These are phyloP conservation scores for Stichodactyla mertensii DNA, from an alignment of 64 coral and sea anemone genomes.

Conservation along the genomic window DNA sequence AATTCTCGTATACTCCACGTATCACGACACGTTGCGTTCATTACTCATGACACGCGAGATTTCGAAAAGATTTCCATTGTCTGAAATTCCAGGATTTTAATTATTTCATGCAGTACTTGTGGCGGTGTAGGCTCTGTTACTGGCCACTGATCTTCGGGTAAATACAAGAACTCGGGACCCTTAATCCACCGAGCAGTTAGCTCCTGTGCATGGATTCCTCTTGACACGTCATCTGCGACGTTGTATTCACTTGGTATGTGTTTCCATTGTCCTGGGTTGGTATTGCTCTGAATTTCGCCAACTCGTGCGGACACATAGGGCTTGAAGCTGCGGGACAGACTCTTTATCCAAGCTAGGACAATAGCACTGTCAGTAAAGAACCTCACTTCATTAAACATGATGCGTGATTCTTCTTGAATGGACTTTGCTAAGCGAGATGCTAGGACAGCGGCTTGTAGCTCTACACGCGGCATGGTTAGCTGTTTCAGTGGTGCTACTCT, in stretches of 20 bases:
- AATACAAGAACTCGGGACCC: too few species aligned
- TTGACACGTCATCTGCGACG: constrained; percentile 36
- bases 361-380: constrained; percentile 20
- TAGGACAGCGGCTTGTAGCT: constrained; percentile 41
- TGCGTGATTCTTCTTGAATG: background rate
- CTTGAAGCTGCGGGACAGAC: constrained; percentile 29
- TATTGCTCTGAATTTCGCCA: constrained; percentile 40
- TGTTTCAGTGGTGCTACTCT: constrained; percentile 45
- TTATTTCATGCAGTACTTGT: too few species aligned
- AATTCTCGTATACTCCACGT: too few species aligned
- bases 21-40: too few species aligned
- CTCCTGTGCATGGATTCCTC: too few species aligned
- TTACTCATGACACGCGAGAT: too few species aligned
- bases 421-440: constrained; percentile 16
- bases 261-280: constrained; percentile 44
- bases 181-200: too few species aligned
- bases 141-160: too few species aligned
- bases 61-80: too few species aligned
- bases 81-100: too few species aligned
- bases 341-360: constrained; percentile 30
- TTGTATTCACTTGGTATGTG: constrained; percentile 40
- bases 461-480: constrained; percentile 31
- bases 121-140: too few species aligned
- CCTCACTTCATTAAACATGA: background rate
- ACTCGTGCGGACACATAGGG: constrained; percentile 40